These are phyloP conservation scores for Kobus ellipsiprymnus DNA, from an alignment of 2,113 vertebrate genomes.

Conservation along the genomic window DNA sequence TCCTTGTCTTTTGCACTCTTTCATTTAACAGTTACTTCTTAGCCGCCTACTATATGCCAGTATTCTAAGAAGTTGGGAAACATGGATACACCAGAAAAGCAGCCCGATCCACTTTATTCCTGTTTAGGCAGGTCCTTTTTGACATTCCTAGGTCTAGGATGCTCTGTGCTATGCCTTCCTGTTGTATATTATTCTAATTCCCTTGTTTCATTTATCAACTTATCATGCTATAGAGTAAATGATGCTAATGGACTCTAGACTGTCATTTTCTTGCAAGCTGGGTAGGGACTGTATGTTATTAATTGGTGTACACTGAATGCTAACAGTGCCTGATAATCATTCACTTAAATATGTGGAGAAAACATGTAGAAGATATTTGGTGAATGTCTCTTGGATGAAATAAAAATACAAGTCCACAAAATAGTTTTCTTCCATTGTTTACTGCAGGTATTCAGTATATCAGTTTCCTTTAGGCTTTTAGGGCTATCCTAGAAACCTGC, in stretches of 20 bases:
- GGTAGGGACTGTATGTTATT: not conserved
- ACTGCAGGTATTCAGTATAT: not conserved
- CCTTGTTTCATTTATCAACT: not conserved
- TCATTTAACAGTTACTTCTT: not conserved
- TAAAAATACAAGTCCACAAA: not conserved
- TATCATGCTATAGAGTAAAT: not conserved
- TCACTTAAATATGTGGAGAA: not conserved
- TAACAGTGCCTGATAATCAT: not conserved
- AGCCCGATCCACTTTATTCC: not conserved
- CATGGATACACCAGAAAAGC: not conserved
- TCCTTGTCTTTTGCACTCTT: not conserved
- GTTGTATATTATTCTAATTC: not conserved
- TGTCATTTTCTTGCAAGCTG: constrained; percentile 16
- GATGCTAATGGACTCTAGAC: not conserved
- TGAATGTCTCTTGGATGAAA: not conserved
- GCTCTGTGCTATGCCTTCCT: not conserved
- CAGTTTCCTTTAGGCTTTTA: not conserved
- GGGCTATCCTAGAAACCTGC: not conserved
- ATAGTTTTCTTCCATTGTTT: not conserved
- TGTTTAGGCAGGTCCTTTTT: not conserved
- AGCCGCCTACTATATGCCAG: not conserved
- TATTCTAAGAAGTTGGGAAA: not conserved
- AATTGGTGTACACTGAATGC: not conserved
- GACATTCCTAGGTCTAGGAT: not conserved
- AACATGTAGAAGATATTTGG: not conserved